Conservation (phyloP, 2,113 vertebrate species). For the Lynx canadensis region DNA sequence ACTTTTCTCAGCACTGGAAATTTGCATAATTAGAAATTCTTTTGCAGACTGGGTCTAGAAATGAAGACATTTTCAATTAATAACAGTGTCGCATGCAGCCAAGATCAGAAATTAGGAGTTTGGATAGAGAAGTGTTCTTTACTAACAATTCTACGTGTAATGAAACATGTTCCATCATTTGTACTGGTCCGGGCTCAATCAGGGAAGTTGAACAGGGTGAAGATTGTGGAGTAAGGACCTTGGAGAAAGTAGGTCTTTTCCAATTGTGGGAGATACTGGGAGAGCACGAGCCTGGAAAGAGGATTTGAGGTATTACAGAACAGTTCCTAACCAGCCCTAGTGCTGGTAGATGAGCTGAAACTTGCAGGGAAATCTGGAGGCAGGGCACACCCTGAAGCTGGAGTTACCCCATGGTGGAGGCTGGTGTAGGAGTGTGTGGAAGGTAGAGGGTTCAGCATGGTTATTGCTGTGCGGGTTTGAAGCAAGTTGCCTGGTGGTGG, state of each 20-base stretch:
- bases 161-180: not conserved
- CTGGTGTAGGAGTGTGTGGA: not conserved
- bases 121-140: not conserved
- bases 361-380: not conserved
- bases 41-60: not conserved
- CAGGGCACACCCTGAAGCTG: not conserved
- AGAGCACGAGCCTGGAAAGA: not conserved
- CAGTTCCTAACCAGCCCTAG: not conserved
- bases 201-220: not conserved
- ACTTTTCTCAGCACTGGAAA: not conserved
- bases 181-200: not conserved
- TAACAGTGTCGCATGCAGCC: not conserved
- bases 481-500: not conserved
- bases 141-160: not conserved
- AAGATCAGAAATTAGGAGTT: not conserved
- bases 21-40: conserved; percentile 10
- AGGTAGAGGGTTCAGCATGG: not conserved
- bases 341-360: not conserved
- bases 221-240: not conserved
- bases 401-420: too few species aligned
- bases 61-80: not conserved
- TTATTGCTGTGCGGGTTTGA: not conserved
- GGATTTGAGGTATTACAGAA: not conserved
- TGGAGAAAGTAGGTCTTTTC: not conserved
- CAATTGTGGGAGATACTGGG: not conserved